Evolutionary conservation across 2,113 vertebrate genomes (phyloP), one percentile per base, ranked within the genome.

Genomic region (Budorcas taxicolor): DNA sequence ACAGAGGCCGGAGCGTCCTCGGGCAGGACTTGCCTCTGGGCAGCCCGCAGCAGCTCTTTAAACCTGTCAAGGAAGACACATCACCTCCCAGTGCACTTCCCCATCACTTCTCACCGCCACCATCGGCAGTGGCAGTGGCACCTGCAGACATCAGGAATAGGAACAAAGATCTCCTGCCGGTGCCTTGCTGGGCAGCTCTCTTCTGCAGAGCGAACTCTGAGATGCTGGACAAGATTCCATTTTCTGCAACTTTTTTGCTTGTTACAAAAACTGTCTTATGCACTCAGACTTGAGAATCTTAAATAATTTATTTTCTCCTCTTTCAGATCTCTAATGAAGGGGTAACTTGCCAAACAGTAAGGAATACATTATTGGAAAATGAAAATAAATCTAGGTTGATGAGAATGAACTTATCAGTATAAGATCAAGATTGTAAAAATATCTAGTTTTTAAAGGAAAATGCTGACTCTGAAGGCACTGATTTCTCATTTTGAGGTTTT

Each of bases 1-100:
- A 1, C 29, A 80, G 91, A 58, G 1, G 6, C 83, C 62, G 81
- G 78, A 74, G 23, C 6, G 27, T 60, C 74, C 45, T 71, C 74
- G 12, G 43, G 84, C 87, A 96, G 97, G 71, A 55, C 53, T 89
- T 57, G 93, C 87, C 76, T 78, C 3, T 0, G 82, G 94, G 60
- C 55, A 87, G 97, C 97, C 97, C 15, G 3, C 3, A n/a, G 94
- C 74, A 74, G 29, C n/a, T 81, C 86, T 92, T 87, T 90, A 50
- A 50, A 58, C 76, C 82, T 91, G 88, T 94, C 93, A 67, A 36
- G 74, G 57, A 71, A 88, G 74, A 53, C 3, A 8, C 11, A 33
- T 43, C 47, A 27, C 60, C 82, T 80, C 81, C 82, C n/a, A 36
- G 55, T 87, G 64, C 45, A 50, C 92, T 88, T 97, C 74, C 78